Conservation (phyloP, 1,140 invertebrate genomes). For the Drosophila kanapiae region DNA sequence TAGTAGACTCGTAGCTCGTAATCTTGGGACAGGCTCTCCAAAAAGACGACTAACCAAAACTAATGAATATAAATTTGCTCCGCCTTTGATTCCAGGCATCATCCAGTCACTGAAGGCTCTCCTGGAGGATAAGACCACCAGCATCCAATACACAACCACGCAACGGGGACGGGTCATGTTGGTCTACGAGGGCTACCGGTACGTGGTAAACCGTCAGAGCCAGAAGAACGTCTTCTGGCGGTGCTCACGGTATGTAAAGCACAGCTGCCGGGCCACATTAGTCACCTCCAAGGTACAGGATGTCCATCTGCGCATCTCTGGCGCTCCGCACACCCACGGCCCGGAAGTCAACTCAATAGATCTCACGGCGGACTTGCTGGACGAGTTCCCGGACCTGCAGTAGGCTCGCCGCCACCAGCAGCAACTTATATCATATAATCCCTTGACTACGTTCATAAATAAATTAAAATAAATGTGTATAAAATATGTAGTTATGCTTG, state of each 20-base stretch:
- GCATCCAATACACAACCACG: conserved; percentile 76
- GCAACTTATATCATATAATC: conserved; percentile 15
- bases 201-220: conserved; percentile 83
- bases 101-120: conserved; percentile 71
- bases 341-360: conserved; percentile 74
- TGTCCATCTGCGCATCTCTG: conserved; percentile 68
- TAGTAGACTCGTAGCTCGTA: conserved; percentile 32
- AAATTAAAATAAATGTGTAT: conserved; percentile 48
- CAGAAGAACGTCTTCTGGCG: conserved; percentile 84
- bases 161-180: conserved; percentile 82
- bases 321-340: conserved; percentile 77
- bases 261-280: conserved; percentile 77
- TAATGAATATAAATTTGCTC: conserved; percentile 2
- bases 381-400: conserved; percentile 63
- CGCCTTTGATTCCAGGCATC: conserved; percentile 57
- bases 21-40: background rate
- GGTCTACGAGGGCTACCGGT: conserved; percentile 81
- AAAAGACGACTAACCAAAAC: background rate
- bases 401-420: conserved; percentile 21
- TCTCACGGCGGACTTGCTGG: conserved; percentile 67
- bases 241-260: conserved; percentile 83
- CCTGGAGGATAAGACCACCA: conserved; percentile 71
- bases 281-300: conserved; percentile 80
- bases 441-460: conserved; percentile 31
- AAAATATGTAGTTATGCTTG: conserved; percentile 9